Evolutionary conservation across 2,113 vertebrate species (phyloP).

Genomic region (Thalassarche chlororhynchos): DNA sequence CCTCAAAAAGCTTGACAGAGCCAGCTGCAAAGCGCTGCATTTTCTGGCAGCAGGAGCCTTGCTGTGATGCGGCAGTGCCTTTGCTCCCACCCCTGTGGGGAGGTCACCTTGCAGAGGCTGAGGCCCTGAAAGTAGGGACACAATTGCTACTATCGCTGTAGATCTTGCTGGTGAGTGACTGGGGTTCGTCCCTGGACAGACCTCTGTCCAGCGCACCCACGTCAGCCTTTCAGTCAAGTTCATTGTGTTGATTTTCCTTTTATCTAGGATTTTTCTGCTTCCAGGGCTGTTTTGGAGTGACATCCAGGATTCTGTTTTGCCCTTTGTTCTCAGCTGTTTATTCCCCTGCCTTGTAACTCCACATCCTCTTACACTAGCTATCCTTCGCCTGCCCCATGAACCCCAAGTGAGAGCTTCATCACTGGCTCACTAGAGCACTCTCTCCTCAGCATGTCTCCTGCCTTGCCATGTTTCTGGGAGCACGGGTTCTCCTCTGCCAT

Average conservation of each 20-base stretch:
- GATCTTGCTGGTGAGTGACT: background rate
- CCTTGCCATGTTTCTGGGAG: background rate
- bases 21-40: background rate
- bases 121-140: background rate
- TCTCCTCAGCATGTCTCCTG: slow-evolving; percentile 22
- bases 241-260: background rate
- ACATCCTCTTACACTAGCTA: background rate
- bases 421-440: background rate
- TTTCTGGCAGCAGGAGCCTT: background rate
- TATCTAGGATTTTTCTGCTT: background rate
- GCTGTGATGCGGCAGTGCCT: background rate
- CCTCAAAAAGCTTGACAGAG: background rate
- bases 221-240: background rate
- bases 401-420: background rate
- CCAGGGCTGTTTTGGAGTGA: background rate
- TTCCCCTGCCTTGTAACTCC: background rate
- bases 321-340: background rate
- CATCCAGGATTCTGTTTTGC: background rate
- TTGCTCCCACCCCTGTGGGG: background rate
- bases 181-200: background rate
- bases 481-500: background rate
- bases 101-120: background rate
- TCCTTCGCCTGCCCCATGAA: background rate
- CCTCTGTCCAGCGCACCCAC: background rate
- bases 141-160: background rate